A percentile compares a stretch with the other conserved stretches of the same genome.
phyloP scores from a whole-genome alignment of 2,888 invertebrate genomes.

The Osedax frankpressi region DNA sequence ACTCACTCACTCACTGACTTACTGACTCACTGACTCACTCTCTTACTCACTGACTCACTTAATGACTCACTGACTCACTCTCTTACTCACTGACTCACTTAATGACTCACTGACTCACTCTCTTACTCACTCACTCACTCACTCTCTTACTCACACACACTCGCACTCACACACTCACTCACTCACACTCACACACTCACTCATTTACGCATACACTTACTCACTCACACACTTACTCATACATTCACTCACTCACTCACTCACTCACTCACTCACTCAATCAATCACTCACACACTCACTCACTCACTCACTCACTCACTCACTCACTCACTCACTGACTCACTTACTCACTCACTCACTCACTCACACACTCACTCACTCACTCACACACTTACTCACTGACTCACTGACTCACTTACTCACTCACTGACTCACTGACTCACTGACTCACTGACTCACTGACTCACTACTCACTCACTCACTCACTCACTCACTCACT shows the following conservation, averaged over 20 bases:
- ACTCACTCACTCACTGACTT: constrained; percentile 25
- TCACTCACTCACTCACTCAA: too few species aligned
- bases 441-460: too few species aligned
- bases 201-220: background rate
- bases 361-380: background rate
- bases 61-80: background rate
- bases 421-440: constrained; percentile 94
- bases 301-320: too few species aligned
- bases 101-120: background rate
- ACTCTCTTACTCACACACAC: background rate
- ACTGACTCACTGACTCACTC: constrained; percentile 16
- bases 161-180: background rate
- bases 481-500: too few species aligned
- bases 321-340: too few species aligned
- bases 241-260: too few species aligned
- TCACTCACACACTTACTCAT: background rate
- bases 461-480: too few species aligned
- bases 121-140: background rate
- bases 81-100: background rate
- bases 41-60: constrained; percentile 16
- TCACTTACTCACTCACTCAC: too few species aligned
- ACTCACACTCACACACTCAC: background rate
- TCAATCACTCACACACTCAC: too few species aligned
- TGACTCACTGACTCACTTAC: constrained; percentile 75
- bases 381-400: background rate